Evolutionary conservation across 2,888 invertebrate species (phyloP).

Genomic region (Orthosia gracilis): DNA sequence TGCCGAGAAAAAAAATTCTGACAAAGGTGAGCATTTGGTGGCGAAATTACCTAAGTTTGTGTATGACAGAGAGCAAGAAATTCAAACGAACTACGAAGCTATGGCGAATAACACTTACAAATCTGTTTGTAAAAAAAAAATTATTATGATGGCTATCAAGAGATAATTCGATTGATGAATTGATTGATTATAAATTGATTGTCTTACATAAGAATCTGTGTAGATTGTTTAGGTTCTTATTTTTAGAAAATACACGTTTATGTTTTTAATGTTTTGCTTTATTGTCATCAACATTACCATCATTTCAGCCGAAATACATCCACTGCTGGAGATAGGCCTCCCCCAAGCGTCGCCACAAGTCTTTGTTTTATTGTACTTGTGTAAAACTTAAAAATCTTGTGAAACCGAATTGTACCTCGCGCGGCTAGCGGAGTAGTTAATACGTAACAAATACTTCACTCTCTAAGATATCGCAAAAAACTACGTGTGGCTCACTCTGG

Average conservation of each 20-base stretch:
- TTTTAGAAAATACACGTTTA: slow-evolving; percentile 50
- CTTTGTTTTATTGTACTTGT: too few species aligned
- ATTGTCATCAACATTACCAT: background rate
- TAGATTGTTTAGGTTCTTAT: slow-evolving; percentile 50
- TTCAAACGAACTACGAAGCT: slow-evolving; percentile 66
- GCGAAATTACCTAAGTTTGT: slow-evolving; percentile 83
- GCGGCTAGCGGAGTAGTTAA: too few species aligned
- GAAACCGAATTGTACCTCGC: too few species aligned
- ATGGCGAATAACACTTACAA: slow-evolving; percentile 63
- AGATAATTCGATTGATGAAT: slow-evolving; percentile 52
- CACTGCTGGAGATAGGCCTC: too few species aligned
- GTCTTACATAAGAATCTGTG: slow-evolving; percentile 47
- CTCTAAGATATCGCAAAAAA: too few species aligned
- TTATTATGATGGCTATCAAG: slow-evolving; percentile 71
- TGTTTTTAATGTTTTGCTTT: slow-evolving; percentile 29
- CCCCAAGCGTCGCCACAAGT: too few species aligned
- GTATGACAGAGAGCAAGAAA: slow-evolving; percentile 73
- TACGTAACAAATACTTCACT: too few species aligned
- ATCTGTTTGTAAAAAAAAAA: slow-evolving; percentile 67
- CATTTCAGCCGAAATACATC: too few species aligned
- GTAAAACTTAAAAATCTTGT: too few species aligned
- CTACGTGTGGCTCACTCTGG: too few species aligned
- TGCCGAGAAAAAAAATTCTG: slow-evolving; percentile 74
- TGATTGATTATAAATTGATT: too few species aligned
- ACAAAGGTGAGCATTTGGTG: slow-evolving; percentile 74